Conservation (phyloP, 2,113 vertebrate species). For the Gulo gulo region DNA sequence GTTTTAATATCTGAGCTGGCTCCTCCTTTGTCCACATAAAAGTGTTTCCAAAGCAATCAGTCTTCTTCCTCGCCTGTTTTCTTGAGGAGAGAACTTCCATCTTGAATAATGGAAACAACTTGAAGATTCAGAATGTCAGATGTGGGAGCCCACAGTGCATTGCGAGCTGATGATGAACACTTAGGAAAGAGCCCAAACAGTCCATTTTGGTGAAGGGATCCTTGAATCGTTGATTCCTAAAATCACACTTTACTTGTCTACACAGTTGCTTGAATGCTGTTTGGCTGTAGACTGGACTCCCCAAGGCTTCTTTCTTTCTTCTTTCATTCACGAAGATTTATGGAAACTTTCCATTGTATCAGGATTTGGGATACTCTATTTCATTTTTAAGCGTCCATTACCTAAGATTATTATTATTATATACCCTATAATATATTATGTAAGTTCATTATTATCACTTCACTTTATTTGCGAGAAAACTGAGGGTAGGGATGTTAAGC, state of each 20-base stretch:
- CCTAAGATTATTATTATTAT: neutral
- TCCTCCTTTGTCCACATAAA: neutral
- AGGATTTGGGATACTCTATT: neutral
- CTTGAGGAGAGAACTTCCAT: neutral
- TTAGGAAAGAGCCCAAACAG: neutral
- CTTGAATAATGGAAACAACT: neutral
- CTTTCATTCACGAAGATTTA: neutral
- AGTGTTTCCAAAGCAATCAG: neutral
- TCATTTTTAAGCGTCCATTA: neutral
- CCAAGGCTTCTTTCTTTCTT: neutral
- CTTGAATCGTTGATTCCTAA: neutral
- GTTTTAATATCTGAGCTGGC: neutral
- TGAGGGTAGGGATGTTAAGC: neutral
- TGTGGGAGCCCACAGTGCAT: neutral
- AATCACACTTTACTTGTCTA: neutral
- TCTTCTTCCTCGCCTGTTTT: neutral
- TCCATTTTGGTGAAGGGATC: neutral
- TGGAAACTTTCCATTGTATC: neutral
- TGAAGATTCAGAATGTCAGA: neutral
- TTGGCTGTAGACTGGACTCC: neutral
- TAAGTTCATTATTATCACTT: neutral
- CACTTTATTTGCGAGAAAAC: neutral
- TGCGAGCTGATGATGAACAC: neutral
- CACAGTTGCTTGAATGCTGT: neutral
- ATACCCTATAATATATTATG: neutral